Conservation (phyloP, 2,797 vertebrate genomes). For the Austrolebias charrua region DNA sequence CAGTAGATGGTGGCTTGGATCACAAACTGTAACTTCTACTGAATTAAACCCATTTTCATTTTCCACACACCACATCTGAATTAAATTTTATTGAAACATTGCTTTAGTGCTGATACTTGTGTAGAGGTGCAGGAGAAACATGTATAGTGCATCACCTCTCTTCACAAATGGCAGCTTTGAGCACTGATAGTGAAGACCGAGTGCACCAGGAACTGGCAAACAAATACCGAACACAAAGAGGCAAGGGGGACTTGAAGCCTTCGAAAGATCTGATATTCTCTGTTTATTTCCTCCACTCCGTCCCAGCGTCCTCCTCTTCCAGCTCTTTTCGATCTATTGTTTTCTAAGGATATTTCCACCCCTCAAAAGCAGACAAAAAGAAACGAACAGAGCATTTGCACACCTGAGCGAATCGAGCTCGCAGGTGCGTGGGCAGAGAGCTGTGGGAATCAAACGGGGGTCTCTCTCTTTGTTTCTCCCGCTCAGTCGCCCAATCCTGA, state of each 20-base stretch:
- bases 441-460: constrained; percentile 65
- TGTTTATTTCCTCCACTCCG: constrained; percentile 45
- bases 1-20: background rate
- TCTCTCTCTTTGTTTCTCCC: constrained; percentile 51
- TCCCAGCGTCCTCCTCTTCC: constrained; percentile 52
- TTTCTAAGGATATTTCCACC: constrained; percentile 9
- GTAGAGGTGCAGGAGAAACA: constrained; percentile 25
- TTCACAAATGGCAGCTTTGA: constrained; percentile 16
- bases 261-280: constrained; percentile 56
- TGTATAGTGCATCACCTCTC: constrained; percentile 39
- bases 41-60: background rate
- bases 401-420: constrained; percentile 69
- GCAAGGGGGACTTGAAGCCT: constrained; percentile 51
- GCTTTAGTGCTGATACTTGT: constrained; percentile 30
- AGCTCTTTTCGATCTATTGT: constrained; percentile 28
- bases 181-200: constrained; percentile 26
- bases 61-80: too few relatives aligned
- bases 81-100: too few relatives aligned
- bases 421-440: constrained; percentile 71
- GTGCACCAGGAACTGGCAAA: constrained; percentile 38
- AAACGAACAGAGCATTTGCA: constrained; percentile 64
- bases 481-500: constrained; percentile 55
- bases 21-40: background rate
- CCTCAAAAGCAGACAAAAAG: constrained; percentile 49
- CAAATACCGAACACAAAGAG: constrained; percentile 61